Conservation (phyloP, 2,113 vertebrate genomes). For the Alligator mississippiensis region DNA sequence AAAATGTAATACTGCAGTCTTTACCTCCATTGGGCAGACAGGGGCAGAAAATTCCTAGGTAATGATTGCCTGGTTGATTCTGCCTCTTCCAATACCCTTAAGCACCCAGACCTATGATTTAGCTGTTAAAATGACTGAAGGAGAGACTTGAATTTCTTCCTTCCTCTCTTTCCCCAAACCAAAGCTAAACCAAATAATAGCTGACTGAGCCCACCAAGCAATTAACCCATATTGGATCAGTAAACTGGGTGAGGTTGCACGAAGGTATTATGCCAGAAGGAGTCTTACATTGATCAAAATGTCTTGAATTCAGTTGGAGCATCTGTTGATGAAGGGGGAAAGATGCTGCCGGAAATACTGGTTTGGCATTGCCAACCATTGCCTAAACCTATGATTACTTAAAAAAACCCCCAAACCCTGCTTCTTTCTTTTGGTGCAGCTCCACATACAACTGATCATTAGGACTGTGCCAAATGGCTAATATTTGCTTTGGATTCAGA, state of each 20-base stretch:
- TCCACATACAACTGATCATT: no score
- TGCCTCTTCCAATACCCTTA: background rate
- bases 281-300: background rate
- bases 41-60: background rate
- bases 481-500: no score
- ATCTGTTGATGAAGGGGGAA: background rate
- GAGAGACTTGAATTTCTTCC: no score
- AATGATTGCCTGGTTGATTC: background rate
- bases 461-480: no score
- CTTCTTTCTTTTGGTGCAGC: background rate
- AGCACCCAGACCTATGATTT: background rate
- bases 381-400: slow-evolving; percentile 3
- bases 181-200: background rate
- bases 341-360: background rate
- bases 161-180: background rate
- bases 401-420: background rate
- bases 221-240: background rate
- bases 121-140: no score
- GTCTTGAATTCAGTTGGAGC: background rate
- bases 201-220: background rate
- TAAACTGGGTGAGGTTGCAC: background rate
- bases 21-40: background rate
- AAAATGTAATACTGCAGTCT: background rate
- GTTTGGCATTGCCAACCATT: background rate
- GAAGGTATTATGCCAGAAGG: background rate